phyloP scores from a whole-genome alignment of 23 tunicate genomes.

The Trididemnum clinides region DNA sequence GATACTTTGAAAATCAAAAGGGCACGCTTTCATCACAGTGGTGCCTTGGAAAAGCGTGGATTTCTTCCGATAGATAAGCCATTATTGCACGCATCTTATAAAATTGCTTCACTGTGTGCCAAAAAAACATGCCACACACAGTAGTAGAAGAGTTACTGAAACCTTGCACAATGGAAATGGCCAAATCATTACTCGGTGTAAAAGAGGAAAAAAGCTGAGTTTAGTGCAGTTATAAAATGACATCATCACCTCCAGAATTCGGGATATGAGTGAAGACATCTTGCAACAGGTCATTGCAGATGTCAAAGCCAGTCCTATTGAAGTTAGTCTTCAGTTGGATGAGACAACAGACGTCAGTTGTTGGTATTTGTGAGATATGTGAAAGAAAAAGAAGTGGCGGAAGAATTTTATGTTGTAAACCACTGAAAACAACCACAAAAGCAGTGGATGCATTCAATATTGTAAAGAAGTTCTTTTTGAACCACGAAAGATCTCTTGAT shows the following conservation, averaged over 20 bases:
- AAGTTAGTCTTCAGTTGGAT: constrained; percentile 36
- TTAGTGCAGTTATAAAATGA: constrained; percentile 19
- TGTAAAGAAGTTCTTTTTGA: constrained; percentile 27
- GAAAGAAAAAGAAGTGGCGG: constrained; percentile 27
- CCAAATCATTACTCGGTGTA: constrained; percentile 9
- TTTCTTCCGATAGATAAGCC: constrained; percentile 27
- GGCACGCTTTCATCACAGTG: constrained; percentile 33
- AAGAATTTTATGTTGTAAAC: constrained; percentile 23
- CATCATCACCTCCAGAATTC: constrained; percentile 32
- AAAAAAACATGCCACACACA: constrained; percentile 19
- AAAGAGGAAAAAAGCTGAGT: constrained; percentile 10
- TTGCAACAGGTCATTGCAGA: constrained; percentile 20
- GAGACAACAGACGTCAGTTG: constrained; percentile 41
- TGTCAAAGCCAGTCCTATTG: constrained; percentile 22
- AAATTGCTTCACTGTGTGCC: constrained; percentile 26
- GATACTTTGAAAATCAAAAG: constrained; percentile 18
- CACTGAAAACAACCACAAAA: constrained; percentile 23
- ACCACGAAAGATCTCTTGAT: constrained; percentile 19
- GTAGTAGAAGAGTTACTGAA: constrained; percentile 25
- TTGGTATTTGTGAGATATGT: constrained; percentile 29
- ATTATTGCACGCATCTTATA: constrained; percentile 15
- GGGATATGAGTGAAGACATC: constrained; percentile 33
- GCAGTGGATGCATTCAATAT: constrained; percentile 19
- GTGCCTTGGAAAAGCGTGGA: constrained; percentile 20
- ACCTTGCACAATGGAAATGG: constrained; percentile 33